Percentiles rank a stretch among this genome's conserved stretches.
Conservation (phyloP, 2,888 invertebrate genomes). For the Drosophila pseudotakahashii region DNA sequence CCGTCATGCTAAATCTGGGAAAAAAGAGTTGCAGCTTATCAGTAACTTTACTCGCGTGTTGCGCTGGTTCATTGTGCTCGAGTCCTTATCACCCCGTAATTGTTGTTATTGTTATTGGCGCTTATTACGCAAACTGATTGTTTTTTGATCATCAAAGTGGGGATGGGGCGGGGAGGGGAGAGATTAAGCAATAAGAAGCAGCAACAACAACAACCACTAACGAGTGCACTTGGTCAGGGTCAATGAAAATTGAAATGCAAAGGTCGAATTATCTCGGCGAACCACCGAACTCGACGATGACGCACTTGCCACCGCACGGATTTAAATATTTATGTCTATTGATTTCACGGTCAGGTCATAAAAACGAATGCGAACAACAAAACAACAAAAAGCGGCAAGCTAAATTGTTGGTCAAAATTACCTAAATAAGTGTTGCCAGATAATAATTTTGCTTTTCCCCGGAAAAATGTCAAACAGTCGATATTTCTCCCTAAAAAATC, state of each 20-base stretch:
- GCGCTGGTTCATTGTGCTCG: constrained; percentile 22
- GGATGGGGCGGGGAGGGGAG: background rate
- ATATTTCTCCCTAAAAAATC: no score
- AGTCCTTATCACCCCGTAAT: constrained; percentile 33
- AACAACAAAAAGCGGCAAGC: constrained; percentile 27
- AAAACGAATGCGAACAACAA: constrained; percentile 14
- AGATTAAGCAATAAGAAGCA: constrained; percentile 9
- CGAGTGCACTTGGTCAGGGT: constrained; percentile 45
- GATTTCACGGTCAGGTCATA: constrained; percentile 16
- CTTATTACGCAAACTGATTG: constrained; percentile 44
- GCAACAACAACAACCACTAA: constrained; percentile 28
- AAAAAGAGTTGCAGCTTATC: constrained; percentile 25
- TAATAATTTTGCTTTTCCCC: background rate
- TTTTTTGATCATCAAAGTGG: constrained; percentile 21
- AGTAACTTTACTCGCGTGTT: constrained; percentile 34
- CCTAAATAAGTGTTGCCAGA: no score
- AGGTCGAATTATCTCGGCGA: background rate
- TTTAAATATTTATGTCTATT: constrained; percentile 34
- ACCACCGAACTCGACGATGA: constrained; percentile 6
- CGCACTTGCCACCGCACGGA: constrained; percentile 21
- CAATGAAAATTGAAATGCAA: constrained; percentile 15
- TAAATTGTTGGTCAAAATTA: constrained; percentile 16
- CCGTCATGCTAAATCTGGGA: constrained; percentile 42
- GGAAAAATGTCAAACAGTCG: no score
- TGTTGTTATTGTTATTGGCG: constrained; percentile 31